Evolutionary conservation across 2,888 invertebrate species (phyloP).

Genomic region (Clistopyga incitator): DNA sequence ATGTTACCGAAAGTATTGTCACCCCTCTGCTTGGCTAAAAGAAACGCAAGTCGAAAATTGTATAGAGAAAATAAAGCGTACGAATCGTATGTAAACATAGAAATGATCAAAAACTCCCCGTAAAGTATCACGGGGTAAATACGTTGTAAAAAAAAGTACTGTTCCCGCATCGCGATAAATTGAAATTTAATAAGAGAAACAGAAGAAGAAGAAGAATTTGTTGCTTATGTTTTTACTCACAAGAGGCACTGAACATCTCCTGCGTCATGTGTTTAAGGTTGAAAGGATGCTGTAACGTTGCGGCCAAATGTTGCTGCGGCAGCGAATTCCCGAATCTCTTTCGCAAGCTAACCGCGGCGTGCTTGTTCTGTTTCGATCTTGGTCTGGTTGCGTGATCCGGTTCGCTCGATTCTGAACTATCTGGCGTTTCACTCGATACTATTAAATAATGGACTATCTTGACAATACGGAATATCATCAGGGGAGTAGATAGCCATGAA

Average conservation of each 20-base stretch:
- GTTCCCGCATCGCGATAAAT: slow-evolving; percentile 2
- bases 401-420: slow-evolving; percentile 82
- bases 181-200: not conserved
- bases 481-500: slow-evolving; percentile 50
- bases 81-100: not conserved
- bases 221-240: slow-evolving; percentile 77
- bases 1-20: slow-evolving; percentile 84
- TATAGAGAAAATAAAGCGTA: slow-evolving; percentile 25
- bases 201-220: slow-evolving; percentile 4
- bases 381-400: slow-evolving; percentile 79
- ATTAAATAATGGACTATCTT: slow-evolving; percentile 67
- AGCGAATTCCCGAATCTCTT: slow-evolving; percentile 82
- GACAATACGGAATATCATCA: slow-evolving; percentile 62
- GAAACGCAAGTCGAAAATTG: slow-evolving; percentile 67
- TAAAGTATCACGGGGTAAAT: not conserved
- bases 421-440: slow-evolving; percentile 83
- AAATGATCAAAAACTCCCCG: not conserved
- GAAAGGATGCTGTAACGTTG: slow-evolving; percentile 81
- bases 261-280: slow-evolving; percentile 82
- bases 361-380: slow-evolving; percentile 78
- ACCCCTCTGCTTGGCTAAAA: slow-evolving; percentile 81
- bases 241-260: slow-evolving; percentile 84
- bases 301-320: slow-evolving; percentile 78
- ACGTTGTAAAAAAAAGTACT: not conserved
- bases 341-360: slow-evolving; percentile 76